Percentiles rank a stretch among this genome's conserved stretches.
phyloP scores from a whole-genome alignment of 2,797 vertebrate genomes.

The Periparus ater region DNA sequence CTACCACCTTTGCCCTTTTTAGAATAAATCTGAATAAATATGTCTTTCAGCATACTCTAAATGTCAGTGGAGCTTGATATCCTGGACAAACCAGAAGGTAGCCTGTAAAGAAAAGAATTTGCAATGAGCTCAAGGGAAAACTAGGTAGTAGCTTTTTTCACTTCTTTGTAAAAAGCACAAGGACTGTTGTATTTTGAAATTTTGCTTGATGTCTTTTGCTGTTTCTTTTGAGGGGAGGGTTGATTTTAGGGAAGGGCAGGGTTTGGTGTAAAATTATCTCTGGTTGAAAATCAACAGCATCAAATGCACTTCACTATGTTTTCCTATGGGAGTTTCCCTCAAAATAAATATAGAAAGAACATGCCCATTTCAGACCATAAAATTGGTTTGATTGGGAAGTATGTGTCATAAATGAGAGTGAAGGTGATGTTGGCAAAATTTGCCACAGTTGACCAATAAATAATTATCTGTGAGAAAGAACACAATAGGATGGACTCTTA shows the following conservation, averaged over 20 bases:
- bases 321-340: neutral
- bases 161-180: neutral
- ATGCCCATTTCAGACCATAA: slow-evolving; percentile 6
- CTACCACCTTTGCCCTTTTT: neutral
- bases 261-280: neutral
- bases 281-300: neutral
- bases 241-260: fast-evolving
- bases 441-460: slow-evolving; percentile 19
- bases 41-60: neutral
- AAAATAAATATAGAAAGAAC: neutral
- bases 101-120: neutral
- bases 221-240: fast-evolving
- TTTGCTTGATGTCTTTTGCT: fast-evolving
- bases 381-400: slow-evolving; percentile 20
- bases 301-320: neutral
- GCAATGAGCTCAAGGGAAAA: neutral
- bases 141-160: neutral
- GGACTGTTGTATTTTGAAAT: neutral
- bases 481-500: slow-evolving; percentile 2
- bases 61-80: neutral
- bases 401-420: slow-evolving; percentile 23
- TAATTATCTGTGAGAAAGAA: slow-evolving; percentile 33
- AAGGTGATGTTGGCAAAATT: slow-evolving; percentile 33
- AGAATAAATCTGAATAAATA: neutral
- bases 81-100: neutral